Evolutionary conservation across 1,140 invertebrate species (phyloP).

Genomic region (Centruroides vittatus): DNA sequence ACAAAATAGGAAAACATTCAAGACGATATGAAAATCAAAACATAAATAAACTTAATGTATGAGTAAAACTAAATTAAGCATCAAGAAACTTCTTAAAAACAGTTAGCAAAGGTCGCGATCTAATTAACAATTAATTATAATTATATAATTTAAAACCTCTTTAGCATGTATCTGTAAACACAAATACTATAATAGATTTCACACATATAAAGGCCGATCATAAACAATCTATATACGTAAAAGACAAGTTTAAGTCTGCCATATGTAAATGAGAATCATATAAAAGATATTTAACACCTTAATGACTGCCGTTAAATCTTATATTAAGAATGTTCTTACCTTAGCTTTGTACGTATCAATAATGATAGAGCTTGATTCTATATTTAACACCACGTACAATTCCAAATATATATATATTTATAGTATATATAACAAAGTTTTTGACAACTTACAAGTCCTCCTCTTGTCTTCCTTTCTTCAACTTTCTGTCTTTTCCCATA

Average conservation of each 20-base stretch:
- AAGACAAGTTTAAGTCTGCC: no score
- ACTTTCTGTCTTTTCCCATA: constrained; percentile 15
- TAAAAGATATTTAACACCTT: neutral
- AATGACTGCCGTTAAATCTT: neutral
- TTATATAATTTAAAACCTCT: no score
- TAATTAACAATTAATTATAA: no score
- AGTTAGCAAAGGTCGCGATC: no score
- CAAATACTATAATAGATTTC: no score
- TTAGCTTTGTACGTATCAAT: neutral
- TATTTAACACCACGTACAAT: neutral
- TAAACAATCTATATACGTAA: no score
- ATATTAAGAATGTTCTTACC: neutral
- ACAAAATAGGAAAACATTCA: neutral
- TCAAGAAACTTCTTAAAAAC: no score
- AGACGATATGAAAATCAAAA: neutral
- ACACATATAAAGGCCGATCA: no score
- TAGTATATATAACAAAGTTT: neutral
- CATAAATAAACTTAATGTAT: no score
- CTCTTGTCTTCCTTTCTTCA: constrained; percentile 9
- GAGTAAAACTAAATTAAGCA: no score
- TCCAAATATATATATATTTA: neutral
- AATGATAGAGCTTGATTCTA: neutral
- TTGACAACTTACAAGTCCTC: constrained; percentile 9
- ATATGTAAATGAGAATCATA: neutral
- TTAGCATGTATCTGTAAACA: no score